These are phyloP conservation scores for Myanophis thanlyinensis DNA, from an alignment of 2,113 vertebrate genomes.

Conservation along the genomic window DNA sequence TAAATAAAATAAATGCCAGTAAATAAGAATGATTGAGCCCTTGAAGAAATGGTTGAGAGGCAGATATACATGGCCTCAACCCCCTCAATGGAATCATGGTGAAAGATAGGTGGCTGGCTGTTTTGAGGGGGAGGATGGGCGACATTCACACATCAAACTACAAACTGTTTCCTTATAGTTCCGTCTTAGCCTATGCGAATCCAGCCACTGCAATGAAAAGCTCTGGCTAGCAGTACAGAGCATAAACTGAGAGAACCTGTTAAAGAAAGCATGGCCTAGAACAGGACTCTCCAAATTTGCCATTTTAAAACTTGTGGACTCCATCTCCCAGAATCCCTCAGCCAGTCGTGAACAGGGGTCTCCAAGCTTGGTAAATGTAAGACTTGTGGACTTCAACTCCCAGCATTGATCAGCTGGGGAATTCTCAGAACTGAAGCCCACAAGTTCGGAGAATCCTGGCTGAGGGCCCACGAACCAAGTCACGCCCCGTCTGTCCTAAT, in stretches of 20 bases:
- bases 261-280: neutral
- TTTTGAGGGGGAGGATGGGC: neutral
- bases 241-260: neutral
- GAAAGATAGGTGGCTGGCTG: neutral
- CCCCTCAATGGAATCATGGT: neutral
- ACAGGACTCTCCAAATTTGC: neutral
- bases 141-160: neutral
- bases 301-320: neutral
- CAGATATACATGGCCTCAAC: neutral
- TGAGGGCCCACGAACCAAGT: neutral
- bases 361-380: no score
- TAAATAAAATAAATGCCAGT: neutral
- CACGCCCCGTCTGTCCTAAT: neutral
- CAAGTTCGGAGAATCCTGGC: neutral
- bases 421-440: neutral
- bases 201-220: neutral
- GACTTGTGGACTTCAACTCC: no score
- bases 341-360: no score
- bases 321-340: no score
- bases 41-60: neutral
- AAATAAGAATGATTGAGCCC: neutral
- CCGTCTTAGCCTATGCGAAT: neutral
- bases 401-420: neutral
- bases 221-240: neutral
- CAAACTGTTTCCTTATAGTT: neutral